Evolutionary conservation across 2,797 vertebrate genomes (phyloP), one percentile per base, ranked within the genome.

Genomic region (Trachops cirrhosus): DNA sequence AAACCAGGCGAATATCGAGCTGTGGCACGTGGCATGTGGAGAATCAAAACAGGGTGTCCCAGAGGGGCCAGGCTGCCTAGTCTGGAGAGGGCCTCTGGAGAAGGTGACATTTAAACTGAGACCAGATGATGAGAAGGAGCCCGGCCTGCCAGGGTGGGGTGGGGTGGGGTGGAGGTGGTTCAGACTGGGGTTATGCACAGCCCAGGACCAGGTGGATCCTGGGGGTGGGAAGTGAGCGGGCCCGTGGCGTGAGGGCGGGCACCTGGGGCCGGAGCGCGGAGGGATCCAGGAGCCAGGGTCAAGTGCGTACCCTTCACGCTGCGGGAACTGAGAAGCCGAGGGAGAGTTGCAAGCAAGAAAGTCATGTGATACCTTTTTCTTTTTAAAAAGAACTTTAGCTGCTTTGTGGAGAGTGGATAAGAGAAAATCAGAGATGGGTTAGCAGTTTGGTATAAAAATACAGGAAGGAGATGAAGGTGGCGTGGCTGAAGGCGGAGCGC

Each of bases 241-340:
- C 67, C 68, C 21, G 67, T 7, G 15, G 75, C 37, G 0, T 37
- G 37, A 59, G 34, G 29, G 50, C 39, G 46, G 67, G 39, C 22
- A 12, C 15, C 16, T 9, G 34, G 21, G 50, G 3, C 44, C 32
- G 0, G 1, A 50, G 8, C 2, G 5, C 11, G 2, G 2, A n/a
- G 71, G 82, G 39, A 9, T 19, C 48, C 24, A 32, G 50, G 29
- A 75, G 68, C 6, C 57, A 94, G 9, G 16, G 46, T 50, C 1
- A 26, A 37, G 32, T 14, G 29, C 14, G 9, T 0, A 29, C 16
- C 46, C 67, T 86, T 77, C 18, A 32, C n/a, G 34, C 2, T 3
- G 34, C 68, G 34, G 74, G 26, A 59, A 18, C 1, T 6, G 34
- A 62, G 39, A 93, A 82, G 37, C 2, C 12, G 6, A 0, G 0